Evolutionary conservation across 2,113 vertebrate species (phyloP), one percentile per base, ranked within the genome.

Genomic region (Arvicanthis niloticus): DNA sequence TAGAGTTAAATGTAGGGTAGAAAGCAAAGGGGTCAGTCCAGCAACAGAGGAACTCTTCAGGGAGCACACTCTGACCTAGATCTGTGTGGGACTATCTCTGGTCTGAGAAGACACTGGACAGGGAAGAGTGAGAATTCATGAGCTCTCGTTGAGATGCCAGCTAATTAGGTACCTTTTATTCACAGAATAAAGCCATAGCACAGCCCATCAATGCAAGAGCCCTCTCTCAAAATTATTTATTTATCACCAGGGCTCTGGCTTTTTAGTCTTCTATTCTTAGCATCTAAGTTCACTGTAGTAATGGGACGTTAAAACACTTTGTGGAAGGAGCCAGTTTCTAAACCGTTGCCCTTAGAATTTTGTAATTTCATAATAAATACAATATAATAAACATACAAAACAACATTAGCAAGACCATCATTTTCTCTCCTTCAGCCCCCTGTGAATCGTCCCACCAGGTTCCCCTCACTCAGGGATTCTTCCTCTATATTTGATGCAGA

Each of bases 341-440:
- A 88, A 65, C 51, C 4, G 93, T 93, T 96, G 92, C 76, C 90
- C 91, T 93, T 65, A 97, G 95, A 93, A 89, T 53, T 93, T 75
- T 80, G 24, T 89, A 21, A 21, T 94, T 95, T 88, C 45, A 88
- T 90, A 93, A 93, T 89, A 96, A 94, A 94, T 72, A 94, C 60
- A 68, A 88, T 53, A 80, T 89, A 72, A 96, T 26, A 82, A 58
- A n/a, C 58, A 67, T 51, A 77, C 34, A 84, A 78, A 92, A 82
- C 53, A 62, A 80, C 40, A 76, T 92, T 68, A 96, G 93, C 95
- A 96, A 87, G 48, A 62, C 45, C 6, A 16, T 29, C 12, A 29
- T 56, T 92, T 96, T 91, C 60, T 94, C 37, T 81, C 40, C 56
- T 48, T 29, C 84, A 53, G 45, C 42, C 13, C 19, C 40, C 62